Conservation (phyloP, 2,113 vertebrate genomes). For the Drymodes brunneopygia region DNA sequence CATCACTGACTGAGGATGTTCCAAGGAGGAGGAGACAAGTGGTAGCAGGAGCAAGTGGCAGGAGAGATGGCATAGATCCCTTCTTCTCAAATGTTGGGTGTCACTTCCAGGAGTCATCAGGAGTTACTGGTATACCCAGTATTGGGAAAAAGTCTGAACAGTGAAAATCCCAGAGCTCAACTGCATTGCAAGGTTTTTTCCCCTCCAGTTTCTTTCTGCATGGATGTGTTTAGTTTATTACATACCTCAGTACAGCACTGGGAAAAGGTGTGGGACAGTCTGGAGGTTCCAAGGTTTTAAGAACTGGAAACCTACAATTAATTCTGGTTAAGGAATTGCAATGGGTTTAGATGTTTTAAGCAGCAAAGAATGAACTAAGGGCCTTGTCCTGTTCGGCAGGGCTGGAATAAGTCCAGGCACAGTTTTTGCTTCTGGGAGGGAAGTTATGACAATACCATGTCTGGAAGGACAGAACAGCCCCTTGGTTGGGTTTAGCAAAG, state of each 20-base stretch:
- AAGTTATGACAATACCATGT: neutral
- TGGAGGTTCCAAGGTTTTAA: slow-evolving; percentile 18
- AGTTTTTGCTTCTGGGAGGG: neutral
- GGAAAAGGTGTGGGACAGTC: slow-evolving; percentile 7
- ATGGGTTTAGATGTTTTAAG: slow-evolving; percentile 32
- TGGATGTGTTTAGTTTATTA: slow-evolving; percentile 19
- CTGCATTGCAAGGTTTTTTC: neutral
- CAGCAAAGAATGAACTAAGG: slow-evolving; percentile 26
- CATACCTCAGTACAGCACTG: neutral
- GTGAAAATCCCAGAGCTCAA: neutral
- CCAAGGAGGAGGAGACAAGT: neutral
- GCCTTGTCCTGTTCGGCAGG: neutral
- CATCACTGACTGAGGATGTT: neutral
- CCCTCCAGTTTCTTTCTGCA: neutral
- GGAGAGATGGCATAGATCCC: rapidly evolving
- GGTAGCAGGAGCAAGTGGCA: neutral
- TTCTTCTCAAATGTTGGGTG: neutral
- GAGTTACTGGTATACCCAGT: neutral
- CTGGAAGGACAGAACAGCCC: neutral
- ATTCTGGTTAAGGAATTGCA: neutral
- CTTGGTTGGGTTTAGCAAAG: neutral
- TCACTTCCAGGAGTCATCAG: neutral
- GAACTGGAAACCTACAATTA: slow-evolving; percentile 34
- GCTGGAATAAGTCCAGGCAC: slow-evolving; percentile 20
- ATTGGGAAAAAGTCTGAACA: neutral